Evolutionary conservation across 2,888 invertebrate species (phyloP).

Genomic region (Orchesellides sinensis): DNA sequence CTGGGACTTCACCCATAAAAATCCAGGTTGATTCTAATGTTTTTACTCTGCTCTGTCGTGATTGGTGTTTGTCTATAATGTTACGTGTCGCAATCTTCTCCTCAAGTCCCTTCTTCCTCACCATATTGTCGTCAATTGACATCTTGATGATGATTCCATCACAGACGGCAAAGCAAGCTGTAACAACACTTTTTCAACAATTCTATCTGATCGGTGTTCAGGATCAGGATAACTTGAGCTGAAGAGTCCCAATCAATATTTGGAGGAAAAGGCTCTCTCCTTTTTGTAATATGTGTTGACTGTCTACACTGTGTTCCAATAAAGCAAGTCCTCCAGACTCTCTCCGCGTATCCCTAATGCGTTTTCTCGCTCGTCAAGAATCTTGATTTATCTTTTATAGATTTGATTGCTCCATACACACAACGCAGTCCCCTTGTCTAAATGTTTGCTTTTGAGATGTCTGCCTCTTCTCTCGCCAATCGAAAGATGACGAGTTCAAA

Average conservation of each 20-base stretch:
- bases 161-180: constrained; percentile 1
- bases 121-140: neutral
- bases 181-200: constrained; percentile 1
- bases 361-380: constrained; percentile 14
- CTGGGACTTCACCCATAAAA: neutral
- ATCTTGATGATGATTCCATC: neutral
- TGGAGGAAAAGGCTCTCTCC: neutral
- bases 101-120: neutral
- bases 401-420: constrained; percentile 24
- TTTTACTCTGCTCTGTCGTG: neutral
- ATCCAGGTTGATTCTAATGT: neutral
- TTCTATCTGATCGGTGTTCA: constrained; percentile 1
- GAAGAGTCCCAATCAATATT: constrained; percentile 7
- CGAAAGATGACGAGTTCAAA: neutral
- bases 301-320: constrained; percentile 5
- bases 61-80: constrained; percentile 28
- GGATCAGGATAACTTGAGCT: neutral
- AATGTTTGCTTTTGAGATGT: constrained; percentile 25
- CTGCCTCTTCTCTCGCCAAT: neutral
- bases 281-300: neutral
- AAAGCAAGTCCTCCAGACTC: too few relatives aligned
- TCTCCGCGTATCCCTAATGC: too few relatives aligned
- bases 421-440: too few relatives aligned
- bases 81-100: constrained; percentile 23
- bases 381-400: constrained; percentile 14